Conservation (phyloP, 2,888 invertebrate genomes). For the Harpalus rufipes region DNA sequence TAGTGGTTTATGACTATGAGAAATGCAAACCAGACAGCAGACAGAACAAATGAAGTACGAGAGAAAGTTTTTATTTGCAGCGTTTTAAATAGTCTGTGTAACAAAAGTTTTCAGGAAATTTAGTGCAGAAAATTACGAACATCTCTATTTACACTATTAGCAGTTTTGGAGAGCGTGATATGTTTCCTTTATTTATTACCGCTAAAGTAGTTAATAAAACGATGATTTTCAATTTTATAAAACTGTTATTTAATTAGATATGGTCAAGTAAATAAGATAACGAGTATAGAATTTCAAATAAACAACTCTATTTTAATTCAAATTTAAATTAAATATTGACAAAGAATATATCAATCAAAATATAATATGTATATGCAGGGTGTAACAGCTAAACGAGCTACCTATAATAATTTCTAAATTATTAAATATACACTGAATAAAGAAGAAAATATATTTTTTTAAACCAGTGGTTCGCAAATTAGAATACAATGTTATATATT, state of each 20-base stretch:
- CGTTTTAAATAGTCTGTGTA: background rate
- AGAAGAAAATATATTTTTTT: no score
- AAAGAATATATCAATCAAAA: background rate
- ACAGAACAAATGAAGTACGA: slow-evolving; percentile 36
- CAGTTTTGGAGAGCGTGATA: background rate
- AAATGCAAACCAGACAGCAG: slow-evolving; percentile 42
- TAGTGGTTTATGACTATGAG: slow-evolving; percentile 34
- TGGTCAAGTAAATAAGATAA: slow-evolving; percentile 6
- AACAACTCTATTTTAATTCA: background rate
- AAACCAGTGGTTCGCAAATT: no score
- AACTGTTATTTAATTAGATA: background rate
- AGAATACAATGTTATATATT: no score
- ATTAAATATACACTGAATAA: no score
- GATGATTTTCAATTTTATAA: background rate
- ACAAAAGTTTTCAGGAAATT: background rate
- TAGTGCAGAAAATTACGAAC: background rate
- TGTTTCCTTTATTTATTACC: background rate
- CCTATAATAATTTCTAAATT: no score
- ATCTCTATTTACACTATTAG: background rate
- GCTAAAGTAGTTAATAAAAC: background rate
- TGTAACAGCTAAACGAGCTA: no score
- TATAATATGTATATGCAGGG: no score
- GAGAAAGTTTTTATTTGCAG: slow-evolving; percentile 43
- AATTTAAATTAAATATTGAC: background rate
- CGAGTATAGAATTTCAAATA: background rate